Evolutionary conservation across 2,888 invertebrate genomes (phyloP).

Genomic region (Dynastes tityus): DNA sequence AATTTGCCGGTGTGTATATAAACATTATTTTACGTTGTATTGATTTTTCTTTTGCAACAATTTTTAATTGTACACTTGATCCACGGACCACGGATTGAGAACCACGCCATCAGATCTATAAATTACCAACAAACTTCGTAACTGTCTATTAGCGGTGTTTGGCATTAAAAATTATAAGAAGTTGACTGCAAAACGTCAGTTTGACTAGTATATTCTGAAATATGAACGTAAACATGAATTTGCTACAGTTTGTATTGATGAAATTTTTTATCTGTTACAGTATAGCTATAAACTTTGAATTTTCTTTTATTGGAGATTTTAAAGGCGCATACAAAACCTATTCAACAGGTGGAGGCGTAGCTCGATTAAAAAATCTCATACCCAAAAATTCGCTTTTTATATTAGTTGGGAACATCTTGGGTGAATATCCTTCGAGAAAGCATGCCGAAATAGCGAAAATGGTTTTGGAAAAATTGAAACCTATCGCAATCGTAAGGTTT

Average conservation of each 20-base stretch:
- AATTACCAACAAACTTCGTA: no score
- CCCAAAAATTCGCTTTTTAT: conserved; percentile 4
- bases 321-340: conserved; percentile 8
- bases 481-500: conserved; percentile 23
- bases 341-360: conserved; percentile 15
- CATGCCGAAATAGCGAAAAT: not conserved
- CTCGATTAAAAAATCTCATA: conserved; percentile 1
- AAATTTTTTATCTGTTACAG: not conserved
- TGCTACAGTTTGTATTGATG: not conserved
- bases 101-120: no score
- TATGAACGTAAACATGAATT: not conserved
- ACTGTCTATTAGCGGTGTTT: no score
- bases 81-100: no score
- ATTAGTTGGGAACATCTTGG: conserved; percentile 18
- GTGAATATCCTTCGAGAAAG: not conserved
- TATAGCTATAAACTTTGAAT: not conserved
- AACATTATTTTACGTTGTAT: no score
- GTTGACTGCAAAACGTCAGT: not conserved
- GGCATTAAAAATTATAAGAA: no score
- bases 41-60: no score
- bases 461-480: not conserved
- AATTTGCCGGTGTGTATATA: no score
- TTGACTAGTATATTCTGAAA: not conserved
- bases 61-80: no score
- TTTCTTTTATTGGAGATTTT: conserved; percentile 28